Conservation (phyloP, 2,113 vertebrate species). For the Phyllostomus hastatus region DNA sequence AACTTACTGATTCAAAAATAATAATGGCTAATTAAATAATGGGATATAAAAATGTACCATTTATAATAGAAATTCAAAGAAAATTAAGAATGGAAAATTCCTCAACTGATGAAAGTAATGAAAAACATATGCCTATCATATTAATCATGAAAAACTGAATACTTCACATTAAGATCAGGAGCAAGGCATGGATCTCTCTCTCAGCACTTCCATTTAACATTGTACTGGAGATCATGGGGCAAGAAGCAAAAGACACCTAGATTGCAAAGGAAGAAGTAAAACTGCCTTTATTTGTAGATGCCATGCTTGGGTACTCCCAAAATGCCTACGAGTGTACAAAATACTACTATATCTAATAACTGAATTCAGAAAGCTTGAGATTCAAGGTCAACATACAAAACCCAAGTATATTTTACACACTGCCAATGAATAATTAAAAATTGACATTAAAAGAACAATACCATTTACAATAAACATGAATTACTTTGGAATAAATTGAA, state of each 20-base stretch:
- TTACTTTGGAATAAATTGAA: neutral
- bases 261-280: neutral
- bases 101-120: neutral
- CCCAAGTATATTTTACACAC: neutral
- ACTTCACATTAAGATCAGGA: neutral
- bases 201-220: neutral
- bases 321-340: neutral
- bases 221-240: neutral
- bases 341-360: neutral
- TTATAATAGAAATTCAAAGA: neutral
- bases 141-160: neutral
- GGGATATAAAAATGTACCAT: neutral
- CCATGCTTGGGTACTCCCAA: neutral
- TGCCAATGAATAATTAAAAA: neutral
- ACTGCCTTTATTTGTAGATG: neutral
- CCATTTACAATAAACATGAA: neutral
- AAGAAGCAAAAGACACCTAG: slow-evolving; percentile 4
- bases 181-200: neutral
- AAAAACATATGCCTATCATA: neutral
- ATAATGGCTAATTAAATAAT: neutral
- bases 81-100: slow-evolving; percentile 22
- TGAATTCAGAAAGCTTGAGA: slow-evolving; percentile 15
- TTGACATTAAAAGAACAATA: neutral
- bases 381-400: neutral
- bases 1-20: slow-evolving; percentile 8